Percentiles rank a stretch among this genome's conserved stretches.
phyloP scores from a whole-genome alignment of 2,113 vertebrate species.

The sheep (Ovis aries) region ARS-UI_Ramb_v3.0 NC_056069.1:10696501-10697000 shows the following conservation, averaged over 20 bases:
- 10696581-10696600: neutral
- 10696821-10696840: neutral
- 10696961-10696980: neutral
- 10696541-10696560: neutral
- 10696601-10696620: neutral
- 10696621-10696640: neutral
- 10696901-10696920: neutral
- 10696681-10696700: neutral
- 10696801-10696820: neutral
- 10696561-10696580: neutral
- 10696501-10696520: neutral
- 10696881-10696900: neutral
- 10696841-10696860: neutral
- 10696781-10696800: neutral
- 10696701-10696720: neutral
- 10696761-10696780: neutral
- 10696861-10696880: neutral
- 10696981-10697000: slow-evolving; percentile 11
- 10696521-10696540: neutral
- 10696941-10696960: neutral
- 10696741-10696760: neutral
- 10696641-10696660: neutral
- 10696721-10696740: neutral
- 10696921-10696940: neutral
- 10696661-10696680: neutral